A percentile compares a stretch with the other conserved stretches of the same genome.
These are phyloP conservation scores for Planiliza haematocheilus DNA, from an alignment of 2,113 vertebrate genomes.

Conservation along the genomic window DNA sequence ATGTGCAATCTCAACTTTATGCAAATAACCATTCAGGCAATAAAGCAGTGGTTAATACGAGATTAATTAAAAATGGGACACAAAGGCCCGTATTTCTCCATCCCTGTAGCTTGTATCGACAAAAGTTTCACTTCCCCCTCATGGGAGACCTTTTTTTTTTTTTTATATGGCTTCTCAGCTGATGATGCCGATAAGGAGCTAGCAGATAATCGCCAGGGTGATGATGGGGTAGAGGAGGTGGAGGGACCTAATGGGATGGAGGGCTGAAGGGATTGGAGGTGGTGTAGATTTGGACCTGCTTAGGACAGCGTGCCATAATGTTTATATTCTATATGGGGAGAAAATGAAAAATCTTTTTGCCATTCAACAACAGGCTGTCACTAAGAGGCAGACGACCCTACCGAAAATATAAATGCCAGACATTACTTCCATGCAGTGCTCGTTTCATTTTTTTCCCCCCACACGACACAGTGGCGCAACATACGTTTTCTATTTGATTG, in stretches of 20 bases:
- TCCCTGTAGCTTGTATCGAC: conserved; percentile 12
- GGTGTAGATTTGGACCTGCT: conserved; percentile 29
- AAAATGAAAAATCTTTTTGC: background rate
- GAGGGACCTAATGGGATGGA: conserved; percentile 14
- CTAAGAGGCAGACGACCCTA: conserved; percentile 15
- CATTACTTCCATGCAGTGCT: conserved; percentile 33
- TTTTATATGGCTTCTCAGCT: conserved; percentile 34
- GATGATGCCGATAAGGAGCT: conserved; percentile 50
- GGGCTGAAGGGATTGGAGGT: conserved; percentile 7
- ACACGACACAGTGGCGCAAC: conserved; percentile 39
- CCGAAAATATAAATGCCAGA: conserved; percentile 31
- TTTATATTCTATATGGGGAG: conserved; percentile 4
- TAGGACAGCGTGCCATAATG: conserved; percentile 11
- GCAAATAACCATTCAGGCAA: conserved; percentile 9
- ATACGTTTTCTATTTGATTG: conserved; percentile 74
- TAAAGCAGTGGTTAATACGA: background rate
- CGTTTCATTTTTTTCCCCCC: conserved; percentile 15
- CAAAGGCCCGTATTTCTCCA: background rate
- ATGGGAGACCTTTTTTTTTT: conserved; percentile 26
- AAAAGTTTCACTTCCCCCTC: conserved; percentile 16
- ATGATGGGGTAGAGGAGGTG: conserved; percentile 19
- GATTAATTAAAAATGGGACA: background rate
- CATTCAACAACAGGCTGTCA: conserved; percentile 14
- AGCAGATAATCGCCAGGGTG: conserved; percentile 37
- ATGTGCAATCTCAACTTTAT: conserved; percentile 12